These are phyloP conservation scores for Ptilodon capucinus DNA, from an alignment of 2,888 invertebrate species.

Conservation along the genomic window DNA sequence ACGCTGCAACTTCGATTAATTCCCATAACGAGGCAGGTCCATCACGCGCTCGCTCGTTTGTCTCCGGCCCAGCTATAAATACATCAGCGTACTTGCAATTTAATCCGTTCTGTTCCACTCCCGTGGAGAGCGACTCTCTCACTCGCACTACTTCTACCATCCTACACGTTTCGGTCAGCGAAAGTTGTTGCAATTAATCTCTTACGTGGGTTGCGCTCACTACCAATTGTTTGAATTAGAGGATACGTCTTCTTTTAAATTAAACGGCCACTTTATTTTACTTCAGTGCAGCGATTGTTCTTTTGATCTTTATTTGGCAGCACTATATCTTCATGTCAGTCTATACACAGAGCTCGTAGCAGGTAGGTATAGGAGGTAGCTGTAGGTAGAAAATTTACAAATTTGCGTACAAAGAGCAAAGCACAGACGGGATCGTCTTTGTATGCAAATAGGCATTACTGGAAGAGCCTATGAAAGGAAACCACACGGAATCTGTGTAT, in stretches of 20 bases:
- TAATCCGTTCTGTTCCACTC: slow-evolving; percentile 77
- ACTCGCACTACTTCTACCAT: slow-evolving; percentile 39
- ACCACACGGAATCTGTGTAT: slow-evolving; percentile 58
- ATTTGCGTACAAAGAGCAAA: slow-evolving; percentile 67
- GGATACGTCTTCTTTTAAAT: slow-evolving; percentile 42
- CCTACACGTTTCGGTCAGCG: slow-evolving; percentile 55
- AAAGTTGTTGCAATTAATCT: slow-evolving; percentile 70
- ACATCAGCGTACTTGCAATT: slow-evolving; percentile 81
- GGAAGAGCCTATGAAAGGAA: slow-evolving; percentile 66
- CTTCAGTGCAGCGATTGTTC: slow-evolving; percentile 5
- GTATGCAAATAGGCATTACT: slow-evolving; percentile 70
- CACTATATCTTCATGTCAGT: slow-evolving; percentile 15
- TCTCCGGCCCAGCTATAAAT: slow-evolving; percentile 80
- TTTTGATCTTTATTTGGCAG: slow-evolving; percentile 21
- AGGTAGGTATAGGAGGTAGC: slow-evolving; percentile 37
- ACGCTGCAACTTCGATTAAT: slow-evolving; percentile 79
- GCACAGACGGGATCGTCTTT: slow-evolving; percentile 62
- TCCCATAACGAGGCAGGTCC: slow-evolving; percentile 82
- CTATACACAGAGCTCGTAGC: slow-evolving; percentile 14
- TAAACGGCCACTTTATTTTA: slow-evolving; percentile 26
- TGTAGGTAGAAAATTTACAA: slow-evolving; percentile 61
- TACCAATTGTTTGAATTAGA: slow-evolving; percentile 54
- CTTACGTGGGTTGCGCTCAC: slow-evolving; percentile 48
- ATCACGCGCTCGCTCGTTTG: slow-evolving; percentile 80
- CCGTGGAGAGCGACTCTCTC: slow-evolving; percentile 57